Evolutionary conservation across 1,140 invertebrate species (phyloP).

Genomic region (Cyrtorhinus lividipennis): DNA sequence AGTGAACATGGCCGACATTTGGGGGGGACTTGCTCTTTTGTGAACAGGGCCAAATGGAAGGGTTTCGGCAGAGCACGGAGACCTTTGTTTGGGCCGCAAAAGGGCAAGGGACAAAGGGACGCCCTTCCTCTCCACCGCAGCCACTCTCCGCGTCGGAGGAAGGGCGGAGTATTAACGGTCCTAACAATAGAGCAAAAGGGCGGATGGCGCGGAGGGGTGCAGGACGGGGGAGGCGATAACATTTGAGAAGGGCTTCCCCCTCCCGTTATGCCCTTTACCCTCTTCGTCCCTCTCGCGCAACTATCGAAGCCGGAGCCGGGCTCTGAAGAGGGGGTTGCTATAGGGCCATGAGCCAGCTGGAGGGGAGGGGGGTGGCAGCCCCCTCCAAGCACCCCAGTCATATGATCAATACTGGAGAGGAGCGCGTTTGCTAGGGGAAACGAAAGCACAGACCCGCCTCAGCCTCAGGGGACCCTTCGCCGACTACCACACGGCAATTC

Average conservation of each 20-base stretch:
- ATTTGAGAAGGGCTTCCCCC: slow-evolving; percentile 1
- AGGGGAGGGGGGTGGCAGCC: no score
- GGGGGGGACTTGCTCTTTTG: background rate
- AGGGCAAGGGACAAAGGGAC: background rate
- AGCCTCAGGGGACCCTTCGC: background rate
- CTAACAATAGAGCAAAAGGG: background rate
- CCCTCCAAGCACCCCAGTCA: no score
- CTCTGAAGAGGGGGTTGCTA: background rate
- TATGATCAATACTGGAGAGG: slow-evolving; percentile 1
- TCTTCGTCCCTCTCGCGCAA: background rate
- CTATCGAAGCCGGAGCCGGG: no score
- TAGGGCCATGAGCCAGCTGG: background rate
- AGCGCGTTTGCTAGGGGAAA: no score
- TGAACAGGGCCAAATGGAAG: background rate
- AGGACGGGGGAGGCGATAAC: background rate
- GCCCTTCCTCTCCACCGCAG: background rate
- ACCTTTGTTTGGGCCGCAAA: slow-evolving; percentile 4
- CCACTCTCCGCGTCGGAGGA: background rate
- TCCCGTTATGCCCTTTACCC: background rate
- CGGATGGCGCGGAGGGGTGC: background rate
- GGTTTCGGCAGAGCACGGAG: background rate
- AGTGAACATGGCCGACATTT: background rate
- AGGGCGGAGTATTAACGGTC: background rate
- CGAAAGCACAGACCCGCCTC: background rate
- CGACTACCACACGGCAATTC: background rate